A percentile compares a stretch with the other conserved stretches of the same genome.
These are phyloP conservation scores for Acanthisitta chloris DNA, from an alignment of 2,113 vertebrate species.

Conservation along the genomic window DNA sequence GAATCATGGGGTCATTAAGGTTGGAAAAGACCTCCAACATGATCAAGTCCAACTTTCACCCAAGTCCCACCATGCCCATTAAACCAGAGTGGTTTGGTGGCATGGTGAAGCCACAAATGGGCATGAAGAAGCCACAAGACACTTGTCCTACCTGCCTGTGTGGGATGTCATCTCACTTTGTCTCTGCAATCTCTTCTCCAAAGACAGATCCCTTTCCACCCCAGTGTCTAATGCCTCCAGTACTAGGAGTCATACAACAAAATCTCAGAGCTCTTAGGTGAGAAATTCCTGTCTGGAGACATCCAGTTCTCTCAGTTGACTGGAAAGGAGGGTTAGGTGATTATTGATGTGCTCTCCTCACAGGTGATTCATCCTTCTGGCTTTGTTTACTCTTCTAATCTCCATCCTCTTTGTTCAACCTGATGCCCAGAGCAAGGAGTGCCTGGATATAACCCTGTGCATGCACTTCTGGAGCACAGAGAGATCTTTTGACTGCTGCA, in stretches of 20 bases:
- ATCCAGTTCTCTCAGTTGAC: neutral
- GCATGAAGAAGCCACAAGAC: neutral
- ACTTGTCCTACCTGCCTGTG: too few species aligned
- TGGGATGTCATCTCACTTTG: neutral
- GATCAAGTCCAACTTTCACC: neutral
- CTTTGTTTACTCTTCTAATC: neutral
- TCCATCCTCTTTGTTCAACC: neutral
- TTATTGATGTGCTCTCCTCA: neutral
- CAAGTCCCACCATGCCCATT: neutral
- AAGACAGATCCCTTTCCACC: neutral
- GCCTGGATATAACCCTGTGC: neutral
- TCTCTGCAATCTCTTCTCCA: neutral
- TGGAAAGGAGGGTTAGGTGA: neutral
- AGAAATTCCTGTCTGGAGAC: neutral
- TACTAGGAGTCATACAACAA: neutral
- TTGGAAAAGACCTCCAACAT: neutral
- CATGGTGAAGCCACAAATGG: neutral
- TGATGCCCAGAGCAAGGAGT: neutral
- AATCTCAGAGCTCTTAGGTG: neutral
- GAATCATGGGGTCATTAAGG: neutral
- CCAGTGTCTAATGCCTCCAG: neutral
- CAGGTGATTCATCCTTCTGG: neutral
- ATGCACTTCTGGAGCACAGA: neutral
- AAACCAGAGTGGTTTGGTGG: neutral
- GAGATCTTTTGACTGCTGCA: neutral